Evolutionary conservation across 2,888 invertebrate species (phyloP).

Genomic region (Heliconius sara): DNA sequence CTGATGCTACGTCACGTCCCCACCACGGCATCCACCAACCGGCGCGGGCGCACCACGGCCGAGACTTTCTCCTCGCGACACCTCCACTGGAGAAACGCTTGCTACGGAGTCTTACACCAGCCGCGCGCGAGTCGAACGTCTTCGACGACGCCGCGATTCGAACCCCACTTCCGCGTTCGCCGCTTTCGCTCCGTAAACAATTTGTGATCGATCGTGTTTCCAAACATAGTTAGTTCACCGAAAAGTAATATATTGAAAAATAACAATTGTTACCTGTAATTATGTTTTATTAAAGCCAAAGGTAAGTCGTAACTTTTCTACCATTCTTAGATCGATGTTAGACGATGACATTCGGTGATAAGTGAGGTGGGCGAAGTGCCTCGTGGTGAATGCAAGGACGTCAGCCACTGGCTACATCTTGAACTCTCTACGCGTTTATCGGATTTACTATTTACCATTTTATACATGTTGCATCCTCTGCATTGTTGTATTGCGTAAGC

Average conservation of each 20-base stretch:
- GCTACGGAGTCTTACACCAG: slow-evolving; percentile 71
- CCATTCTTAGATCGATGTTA: slow-evolving; percentile 61
- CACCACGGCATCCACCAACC: slow-evolving; percentile 55
- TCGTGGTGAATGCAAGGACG: slow-evolving; percentile 80
- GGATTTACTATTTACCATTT: slow-evolving; percentile 52
- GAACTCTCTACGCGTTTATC: slow-evolving; percentile 48
- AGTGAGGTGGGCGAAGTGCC: slow-evolving; percentile 62
- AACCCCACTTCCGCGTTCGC: slow-evolving; percentile 69
- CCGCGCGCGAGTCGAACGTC: slow-evolving; percentile 76
- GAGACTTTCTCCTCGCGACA: slow-evolving; percentile 84
- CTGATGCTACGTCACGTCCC: slow-evolving; percentile 74
- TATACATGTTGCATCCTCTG: slow-evolving; percentile 50
- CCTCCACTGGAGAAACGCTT: slow-evolving; percentile 73
- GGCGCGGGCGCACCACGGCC: slow-evolving; percentile 77
- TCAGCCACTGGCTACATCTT: slow-evolving; percentile 56
- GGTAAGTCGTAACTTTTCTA: slow-evolving; percentile 76
- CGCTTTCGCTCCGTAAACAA: slow-evolving; percentile 79
- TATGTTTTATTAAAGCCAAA: slow-evolving; percentile 60
- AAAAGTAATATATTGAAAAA: slow-evolving; percentile 21
- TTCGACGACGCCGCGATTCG: slow-evolving; percentile 59
- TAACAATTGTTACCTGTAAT: slow-evolving; percentile 48
- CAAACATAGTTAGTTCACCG: slow-evolving; percentile 53
- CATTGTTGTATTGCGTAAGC: slow-evolving; percentile 49
- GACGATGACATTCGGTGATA: slow-evolving; percentile 78
- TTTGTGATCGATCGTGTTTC: slow-evolving; percentile 67